Conservation (phyloP, 2,797 vertebrate species). For the Bradypus variegatus region DNA sequence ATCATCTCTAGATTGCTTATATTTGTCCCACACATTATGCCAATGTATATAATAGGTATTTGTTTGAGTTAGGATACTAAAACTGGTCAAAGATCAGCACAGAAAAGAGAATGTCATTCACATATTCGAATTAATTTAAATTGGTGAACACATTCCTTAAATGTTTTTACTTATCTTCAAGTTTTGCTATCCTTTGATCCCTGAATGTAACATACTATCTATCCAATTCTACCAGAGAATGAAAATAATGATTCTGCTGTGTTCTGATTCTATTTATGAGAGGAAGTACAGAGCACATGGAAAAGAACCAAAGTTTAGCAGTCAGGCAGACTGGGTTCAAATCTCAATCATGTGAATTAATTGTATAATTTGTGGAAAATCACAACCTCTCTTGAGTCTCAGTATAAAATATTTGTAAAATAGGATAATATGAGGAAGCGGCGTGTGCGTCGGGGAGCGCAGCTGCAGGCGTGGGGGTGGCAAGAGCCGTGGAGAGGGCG, state of each 20-base stretch:
- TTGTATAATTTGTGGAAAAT: conserved; percentile 2
- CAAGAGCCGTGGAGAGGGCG: too few relatives aligned
- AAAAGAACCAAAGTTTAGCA: background rate
- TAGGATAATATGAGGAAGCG: background rate
- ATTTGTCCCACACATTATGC: background rate
- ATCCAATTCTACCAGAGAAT: background rate
- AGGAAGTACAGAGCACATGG: background rate
- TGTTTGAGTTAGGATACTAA: conserved; percentile 18
- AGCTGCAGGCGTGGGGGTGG: too few relatives aligned
- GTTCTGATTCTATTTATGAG: background rate
- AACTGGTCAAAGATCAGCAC: background rate
- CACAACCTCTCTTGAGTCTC: background rate
- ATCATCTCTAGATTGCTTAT: background rate
- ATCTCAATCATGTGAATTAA: background rate
- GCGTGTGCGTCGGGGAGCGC: too few relatives aligned
- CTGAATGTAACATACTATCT: background rate
- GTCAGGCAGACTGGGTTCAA: background rate
- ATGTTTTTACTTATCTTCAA: background rate
- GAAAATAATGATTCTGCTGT: conserved; percentile 7
- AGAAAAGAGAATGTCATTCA: background rate
- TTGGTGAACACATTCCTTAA: background rate
- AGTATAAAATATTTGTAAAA: conserved; percentile 26
- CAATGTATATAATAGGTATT: background rate
- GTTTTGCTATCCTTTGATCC: conserved; percentile 1
- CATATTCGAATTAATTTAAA: background rate